phyloP scores from a whole-genome alignment of 1,140 invertebrate species.

The Pseudomyrmex sp. region DNA sequence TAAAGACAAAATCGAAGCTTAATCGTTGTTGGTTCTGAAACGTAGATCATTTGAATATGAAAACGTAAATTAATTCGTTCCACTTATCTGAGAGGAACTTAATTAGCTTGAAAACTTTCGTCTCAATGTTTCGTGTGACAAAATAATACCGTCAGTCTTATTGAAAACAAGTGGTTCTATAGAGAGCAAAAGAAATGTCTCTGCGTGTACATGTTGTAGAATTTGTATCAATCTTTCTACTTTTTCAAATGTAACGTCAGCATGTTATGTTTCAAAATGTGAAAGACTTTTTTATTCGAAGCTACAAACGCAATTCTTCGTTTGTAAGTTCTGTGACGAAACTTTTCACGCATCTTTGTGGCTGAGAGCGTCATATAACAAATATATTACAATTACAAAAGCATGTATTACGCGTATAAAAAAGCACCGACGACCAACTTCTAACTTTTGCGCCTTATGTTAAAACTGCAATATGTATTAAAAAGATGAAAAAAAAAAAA shows the following conservation, averaged over 20 bases:
- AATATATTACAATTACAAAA: slow-evolving; percentile 18
- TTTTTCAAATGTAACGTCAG: background rate
- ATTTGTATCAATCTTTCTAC: background rate
- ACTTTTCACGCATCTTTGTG: slow-evolving; percentile 46
- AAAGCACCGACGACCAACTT: slow-evolving; percentile 24
- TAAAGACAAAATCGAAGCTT: slow-evolving; percentile 10
- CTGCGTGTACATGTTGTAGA: background rate
- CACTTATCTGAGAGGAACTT: slow-evolving; percentile 9
- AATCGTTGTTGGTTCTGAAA: background rate
- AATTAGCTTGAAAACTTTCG: slow-evolving; percentile 51
- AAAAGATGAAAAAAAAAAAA: background rate
- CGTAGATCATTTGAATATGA: background rate
- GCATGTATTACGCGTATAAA: background rate
- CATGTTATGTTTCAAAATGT: background rate
- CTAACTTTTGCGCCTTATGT: slow-evolving; percentile 20
- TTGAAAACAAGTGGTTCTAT: slow-evolving; percentile 1
- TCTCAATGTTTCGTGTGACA: background rate
- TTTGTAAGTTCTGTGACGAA: background rate
- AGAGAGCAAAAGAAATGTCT: background rate
- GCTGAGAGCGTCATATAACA: background rate
- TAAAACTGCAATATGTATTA: slow-evolving; percentile 14
- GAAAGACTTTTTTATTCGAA: background rate
- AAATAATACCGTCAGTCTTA: background rate
- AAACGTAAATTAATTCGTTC: slow-evolving; percentile 23
- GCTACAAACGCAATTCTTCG: background rate